Evolutionary conservation across 2,113 vertebrate species (phyloP), one percentile per base, ranked within the genome.

Genomic region (Ptychochromis oligacanthus): DNA sequence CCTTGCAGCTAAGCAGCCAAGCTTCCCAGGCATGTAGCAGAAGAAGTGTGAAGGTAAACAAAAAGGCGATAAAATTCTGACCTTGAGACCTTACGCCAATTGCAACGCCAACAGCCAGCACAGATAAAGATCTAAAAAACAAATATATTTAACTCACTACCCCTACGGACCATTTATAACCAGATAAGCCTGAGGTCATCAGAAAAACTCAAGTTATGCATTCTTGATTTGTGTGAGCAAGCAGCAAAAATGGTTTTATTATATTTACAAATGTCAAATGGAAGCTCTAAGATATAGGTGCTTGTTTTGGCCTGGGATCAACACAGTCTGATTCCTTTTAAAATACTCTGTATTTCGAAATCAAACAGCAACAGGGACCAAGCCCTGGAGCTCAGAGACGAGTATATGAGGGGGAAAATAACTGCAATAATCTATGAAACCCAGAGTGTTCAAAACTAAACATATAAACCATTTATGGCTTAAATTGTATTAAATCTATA

Each of bases 41-140:
- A 2, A 18, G 5, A 13, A 40, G n/a, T 38, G 36, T 55, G 20
- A 62, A 56, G 62, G 54, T 65, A 80, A 84, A 87, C 49, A 84
- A 55, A 84, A 65, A 31, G 10, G 4, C 2, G 2, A 4, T 31
- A 75, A 40, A 75, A 59, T 34, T 8, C 72, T 52, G 38, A 85
- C 79, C 52, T 75, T 52, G 24, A 67, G 58, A 54, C 59, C 9
- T 28, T 28, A 20, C 4, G 5, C 9, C 55, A 10, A 62, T 49
- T 64, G 65, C 12, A 56, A 74, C 5, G 14, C 31, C 49, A 65
- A 52, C 14, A 65, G 38, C 49, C 8, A 13, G 38, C 26, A 31
- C 15, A 26, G 18, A 43, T 43, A 55, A 81, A 57, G 28, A 54
- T 22, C 17, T 31, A 77, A 26, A 40, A 75, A 15, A 75, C 5